Evolutionary conservation across 2,888 invertebrate genomes (phyloP), one percentile per base, ranked within the genome.

Genomic region (Liposcelis brunnea): DNA sequence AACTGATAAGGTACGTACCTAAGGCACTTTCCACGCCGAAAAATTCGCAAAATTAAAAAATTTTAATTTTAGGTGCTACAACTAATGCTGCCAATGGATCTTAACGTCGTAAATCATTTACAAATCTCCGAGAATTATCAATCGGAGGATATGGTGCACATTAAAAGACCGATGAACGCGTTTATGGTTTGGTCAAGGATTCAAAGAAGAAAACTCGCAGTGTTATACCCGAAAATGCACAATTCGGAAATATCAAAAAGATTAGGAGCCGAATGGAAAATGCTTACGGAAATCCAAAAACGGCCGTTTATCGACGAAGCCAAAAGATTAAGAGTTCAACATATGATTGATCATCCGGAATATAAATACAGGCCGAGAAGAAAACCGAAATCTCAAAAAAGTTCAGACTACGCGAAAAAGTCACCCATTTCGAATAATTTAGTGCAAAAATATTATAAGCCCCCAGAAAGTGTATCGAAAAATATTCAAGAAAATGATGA

Each of bases 121-220:
- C 4, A 4, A 8, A 8, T 26, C 4, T 6, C 8, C 5, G 26
- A 26, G 8, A 26, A 26, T 26, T 26, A 26, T 26, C 26, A 26
- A 8, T 4, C 8, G 26, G 26, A 26, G 5, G 26, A 26, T 6
- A 26, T 26, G 53, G 80, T 80, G 61, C 87, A 90, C 61, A 89
- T 94, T 55, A 94, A 94, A 63, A 70, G 90, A 53, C 90, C 90
- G 1, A 90, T 90, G 90, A 90, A 90, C 61, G 89, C 89, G 2
- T 89, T 90, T 63, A 89, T 90, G 89, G 89, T 90, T 51, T 90
- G 89, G 89, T 86, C 86, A 2, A 66, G 89, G 31, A 85, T 85
- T 5, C 87, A 89, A 61, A 63, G 89, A 48, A 67, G 87, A 52
- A 89, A 89, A 66, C 89, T 90, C 81, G 89, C 89, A 1, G 86